These are phyloP conservation scores for Thamnophis elegans DNA, from an alignment of 2,797 vertebrate species.

Conservation along the genomic window DNA sequence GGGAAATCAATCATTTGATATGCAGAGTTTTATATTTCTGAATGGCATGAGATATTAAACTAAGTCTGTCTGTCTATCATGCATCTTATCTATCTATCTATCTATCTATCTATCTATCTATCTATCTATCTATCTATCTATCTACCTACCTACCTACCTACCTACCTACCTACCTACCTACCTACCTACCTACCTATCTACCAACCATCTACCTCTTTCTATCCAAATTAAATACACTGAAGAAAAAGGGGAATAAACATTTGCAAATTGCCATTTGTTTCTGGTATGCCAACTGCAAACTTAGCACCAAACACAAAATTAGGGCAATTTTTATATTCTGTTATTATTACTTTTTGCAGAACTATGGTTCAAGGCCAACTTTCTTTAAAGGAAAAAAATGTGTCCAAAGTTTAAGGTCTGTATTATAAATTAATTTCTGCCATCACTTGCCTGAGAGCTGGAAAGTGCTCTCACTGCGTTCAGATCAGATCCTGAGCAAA, in stretches of 20 bases:
- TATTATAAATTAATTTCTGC: neutral
- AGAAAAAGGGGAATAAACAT: slow-evolving; percentile 8
- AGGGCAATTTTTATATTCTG: neutral
- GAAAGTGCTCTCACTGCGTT: slow-evolving; percentile 83
- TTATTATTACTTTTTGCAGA: neutral
- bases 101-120: neutral
- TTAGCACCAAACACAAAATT: neutral
- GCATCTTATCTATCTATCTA: no score
- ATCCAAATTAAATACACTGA: slow-evolving; percentile 20
- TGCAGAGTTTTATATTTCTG: neutral
- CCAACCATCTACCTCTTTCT: neutral
- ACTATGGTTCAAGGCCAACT: neutral
- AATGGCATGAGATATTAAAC: neutral
- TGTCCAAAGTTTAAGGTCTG: neutral
- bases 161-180: neutral
- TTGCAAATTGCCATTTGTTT: neutral
- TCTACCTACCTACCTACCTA: no score
- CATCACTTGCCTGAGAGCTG: slow-evolving; percentile 78
- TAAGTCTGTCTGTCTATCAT: neutral
- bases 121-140: no score
- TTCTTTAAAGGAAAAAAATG: slow-evolving; percentile 2
- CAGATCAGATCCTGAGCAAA: slow-evolving; percentile 94
- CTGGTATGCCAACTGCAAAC: neutral
- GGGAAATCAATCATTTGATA: neutral
- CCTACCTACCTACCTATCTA: neutral